phyloP scores from a whole-genome alignment of 2,113 vertebrate genomes.

The Corythoichthys haematopterus region DNA sequence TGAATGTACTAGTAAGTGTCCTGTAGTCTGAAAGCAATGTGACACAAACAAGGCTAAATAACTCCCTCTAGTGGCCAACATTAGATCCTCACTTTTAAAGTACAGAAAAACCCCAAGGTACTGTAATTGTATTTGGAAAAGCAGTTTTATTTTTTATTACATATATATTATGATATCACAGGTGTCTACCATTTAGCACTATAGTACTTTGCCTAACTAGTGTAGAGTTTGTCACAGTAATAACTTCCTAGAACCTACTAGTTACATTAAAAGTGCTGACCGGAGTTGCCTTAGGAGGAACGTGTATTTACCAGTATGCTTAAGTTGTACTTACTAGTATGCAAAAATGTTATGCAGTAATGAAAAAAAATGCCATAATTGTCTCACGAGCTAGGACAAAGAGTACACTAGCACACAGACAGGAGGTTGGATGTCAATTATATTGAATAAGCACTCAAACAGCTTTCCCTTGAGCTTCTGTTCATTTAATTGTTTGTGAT shows the following conservation, averaged over 20 bases:
- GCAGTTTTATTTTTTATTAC: too few species aligned
- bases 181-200: too few species aligned
- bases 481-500: background rate
- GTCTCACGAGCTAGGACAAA: background rate
- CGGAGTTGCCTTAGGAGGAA: too few species aligned
- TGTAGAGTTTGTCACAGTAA: too few species aligned
- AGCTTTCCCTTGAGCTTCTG: background rate
- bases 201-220: too few species aligned
- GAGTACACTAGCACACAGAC: background rate
- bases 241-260: too few species aligned
- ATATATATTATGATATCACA: too few species aligned
- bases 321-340: too few species aligned
- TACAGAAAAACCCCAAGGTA: too few species aligned
- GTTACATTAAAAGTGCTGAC: too few species aligned
- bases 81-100: background rate
- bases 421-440: background rate
- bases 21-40: conserved; percentile 1
- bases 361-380: background rate
- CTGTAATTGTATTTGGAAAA: too few species aligned
- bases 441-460: background rate
- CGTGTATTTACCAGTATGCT: too few species aligned
- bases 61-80: conserved; percentile 52
- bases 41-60: conserved; percentile 7
- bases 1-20: conserved; percentile 1
- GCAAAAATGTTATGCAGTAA: background rate